Evolutionary conservation across 2,797 vertebrate genomes (phyloP), one percentile per base, ranked within the genome.

Genomic region (Gobio occitaniae): DNA sequence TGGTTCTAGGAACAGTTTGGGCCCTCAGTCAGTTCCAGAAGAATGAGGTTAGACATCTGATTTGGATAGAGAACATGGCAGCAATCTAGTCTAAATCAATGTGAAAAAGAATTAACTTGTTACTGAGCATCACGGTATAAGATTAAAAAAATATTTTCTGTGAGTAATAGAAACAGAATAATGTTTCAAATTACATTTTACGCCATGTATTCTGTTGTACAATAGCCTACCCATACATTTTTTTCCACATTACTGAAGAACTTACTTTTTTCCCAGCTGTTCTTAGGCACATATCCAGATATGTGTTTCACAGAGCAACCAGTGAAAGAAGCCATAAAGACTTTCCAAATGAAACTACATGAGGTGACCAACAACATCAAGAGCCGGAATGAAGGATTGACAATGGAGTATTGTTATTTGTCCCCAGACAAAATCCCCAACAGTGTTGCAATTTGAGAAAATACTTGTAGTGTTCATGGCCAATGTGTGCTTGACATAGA

Each of bases 341-440:
- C 89, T 76, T 98, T 98, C 95, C 95, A 94, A 88, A 95, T 93
- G 89, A 91, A 92, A 59, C 96, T 99, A 48, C 90, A 94, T 2
- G 93, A 96, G 85, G 95, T 98, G 6, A 92, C 90, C 87, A 92
- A 85, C 3, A 2, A 56, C 88, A 98, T 99, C 52, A 92, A 95
- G 0, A 95, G 88, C 44, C 95, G 98, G 88, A 99, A 99, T 70
- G 96, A 97, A 83, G 95, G 95, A 56, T 98, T 97, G 93, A 96
- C 96, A 86, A 94, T 99, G n/a, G 96, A 97, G 0, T 99, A 98
- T 90, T 96, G 96, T 91, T 97, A 99, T 92, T 90, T 99, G 88
- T 99, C 97, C 2, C 98, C 98, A 3, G 96, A 99, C 89, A 95
- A 93, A 86, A 97, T 99, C 88, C 98, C 98, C 70, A 99, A 98